Conservation (phyloP, 2,888 invertebrate genomes). For the Hedychridium roseum region DNA sequence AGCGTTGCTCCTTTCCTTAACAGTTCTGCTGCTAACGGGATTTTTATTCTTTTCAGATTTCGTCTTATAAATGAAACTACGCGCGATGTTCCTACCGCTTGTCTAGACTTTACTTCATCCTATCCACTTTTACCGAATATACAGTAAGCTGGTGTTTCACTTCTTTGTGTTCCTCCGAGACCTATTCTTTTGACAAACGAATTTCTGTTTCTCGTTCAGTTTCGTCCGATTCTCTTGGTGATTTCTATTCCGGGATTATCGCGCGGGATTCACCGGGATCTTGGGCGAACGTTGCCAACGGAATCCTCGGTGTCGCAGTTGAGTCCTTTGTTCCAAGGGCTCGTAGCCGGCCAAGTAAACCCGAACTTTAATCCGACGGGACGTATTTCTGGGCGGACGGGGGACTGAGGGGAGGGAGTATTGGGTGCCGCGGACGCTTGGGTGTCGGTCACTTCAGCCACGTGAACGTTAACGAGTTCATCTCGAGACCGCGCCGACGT, state of each 20-base stretch:
- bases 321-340: constrained; percentile 20
- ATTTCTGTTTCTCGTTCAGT: too few species aligned
- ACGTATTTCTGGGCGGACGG: constrained; percentile 18
- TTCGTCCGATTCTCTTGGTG: too few species aligned
- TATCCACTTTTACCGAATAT: neutral
- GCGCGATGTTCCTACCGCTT: too few species aligned
- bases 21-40: too few species aligned
- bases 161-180: neutral
- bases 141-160: neutral
- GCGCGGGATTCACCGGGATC: too few species aligned
- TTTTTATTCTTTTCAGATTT: too few species aligned
- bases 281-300: too few species aligned
- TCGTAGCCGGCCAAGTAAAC: constrained; percentile 13
- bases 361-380: constrained; percentile 30
- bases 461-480: constrained; percentile 33
- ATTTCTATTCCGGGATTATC: too few species aligned
- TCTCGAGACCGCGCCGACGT: constrained; percentile 34
- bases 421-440: constrained; percentile 2
- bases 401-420: constrained; percentile 2
- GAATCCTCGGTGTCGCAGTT: constrained; percentile 1
- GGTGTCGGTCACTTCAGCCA: constrained; percentile 16
- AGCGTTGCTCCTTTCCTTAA: too few species aligned
- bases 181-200: too few species aligned
- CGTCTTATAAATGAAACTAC: too few species aligned
- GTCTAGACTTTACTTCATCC: neutral